Conservation (phyloP, 2,797 vertebrate species). For the Ctenopoma multispine region DNA sequence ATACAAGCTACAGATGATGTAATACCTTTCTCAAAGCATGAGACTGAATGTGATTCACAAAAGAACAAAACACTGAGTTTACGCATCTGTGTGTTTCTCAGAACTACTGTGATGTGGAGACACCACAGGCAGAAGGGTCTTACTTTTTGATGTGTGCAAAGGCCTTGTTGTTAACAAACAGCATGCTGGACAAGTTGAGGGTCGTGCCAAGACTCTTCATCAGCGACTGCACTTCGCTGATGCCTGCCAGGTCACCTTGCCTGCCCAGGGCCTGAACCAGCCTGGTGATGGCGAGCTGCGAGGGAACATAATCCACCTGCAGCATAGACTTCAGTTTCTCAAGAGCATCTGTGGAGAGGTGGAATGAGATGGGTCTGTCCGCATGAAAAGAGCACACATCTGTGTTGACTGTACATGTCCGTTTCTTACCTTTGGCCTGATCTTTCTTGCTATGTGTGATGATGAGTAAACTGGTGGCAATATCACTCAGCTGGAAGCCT, state of each 20-base stretch:
- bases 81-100: not conserved
- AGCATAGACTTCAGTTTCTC: slow-evolving; percentile 80
- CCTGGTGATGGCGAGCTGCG: slow-evolving; percentile 68
- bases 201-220: slow-evolving; percentile 54
- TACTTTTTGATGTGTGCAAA: slow-evolving; percentile 90
- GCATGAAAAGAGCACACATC: not conserved
- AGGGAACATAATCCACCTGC: slow-evolving; percentile 76
- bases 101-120: not conserved
- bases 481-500: slow-evolving; percentile 49
- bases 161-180: slow-evolving; percentile 88
- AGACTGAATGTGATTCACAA: not conserved
- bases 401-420: not conserved
- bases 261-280: slow-evolving; percentile 83
- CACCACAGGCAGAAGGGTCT: slow-evolving; percentile 53
- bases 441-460: slow-evolving; percentile 63
- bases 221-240: slow-evolving; percentile 83
- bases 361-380: not conserved
- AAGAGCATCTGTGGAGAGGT: slow-evolving; percentile 83
- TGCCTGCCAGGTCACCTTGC: slow-evolving; percentile 81
- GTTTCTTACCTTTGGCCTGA: slow-evolving; percentile 49
- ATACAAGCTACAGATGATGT: not conserved
- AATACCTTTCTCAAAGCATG: not conserved
- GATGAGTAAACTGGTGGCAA: slow-evolving; percentile 60
- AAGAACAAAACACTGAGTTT: not conserved
- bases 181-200: slow-evolving; percentile 81